Base-by-base conservation (phyloP, 2,113 vertebrate species). In the Nesoenas mayeri region DNA sequence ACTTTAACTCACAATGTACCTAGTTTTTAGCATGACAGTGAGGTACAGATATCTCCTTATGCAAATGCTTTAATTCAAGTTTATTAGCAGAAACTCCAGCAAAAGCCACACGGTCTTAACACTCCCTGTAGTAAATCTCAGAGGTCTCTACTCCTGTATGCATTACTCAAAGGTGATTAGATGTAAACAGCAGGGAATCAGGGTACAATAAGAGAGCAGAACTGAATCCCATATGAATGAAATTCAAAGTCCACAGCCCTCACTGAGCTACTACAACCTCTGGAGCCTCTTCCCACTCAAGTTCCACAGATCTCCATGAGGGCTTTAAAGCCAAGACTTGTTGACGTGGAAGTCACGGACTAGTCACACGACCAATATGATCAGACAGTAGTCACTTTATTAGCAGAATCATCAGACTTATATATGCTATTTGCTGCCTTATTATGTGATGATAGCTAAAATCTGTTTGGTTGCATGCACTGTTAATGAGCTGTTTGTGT, bases 191-290 rank as follows among this genome's bases (percentile, higher is more conserved):
- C 82, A 28, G 9, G 53, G 44, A 53, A 88, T 20, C 8, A 36
- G 57, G 57, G 34, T 40, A 12, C 7, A 51, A 22, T 11, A 79
- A 54, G 4, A 10, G 11, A 22, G 6, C 12, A 82, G 42, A 79
- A 51, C 5, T 0, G 0, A 57, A 18, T 24, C 12, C 8, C 4
- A 14, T 8, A 25, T 1, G 51, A 79, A 62, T 28, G 22, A 56
- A 74, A 24, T 4, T 54, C 2, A 3, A 79, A 56, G 8, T 56
- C 26, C 31, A 18, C 15, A 58, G 8, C 21, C 9, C 70, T 32
- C 51, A 34, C 16, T 25, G 31, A 80, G 36, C 7, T 44, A 5
- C 24, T 57, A 31, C 8, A 57, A 19, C 8, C 2, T 28, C 44
- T n/a, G 10, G 16, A 80, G 2, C 47, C 12, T 66, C 32, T 58